These are phyloP conservation scores for Hafferia zeledoni DNA, from an alignment of 2,797 vertebrate genomes.

Conservation along the genomic window DNA sequence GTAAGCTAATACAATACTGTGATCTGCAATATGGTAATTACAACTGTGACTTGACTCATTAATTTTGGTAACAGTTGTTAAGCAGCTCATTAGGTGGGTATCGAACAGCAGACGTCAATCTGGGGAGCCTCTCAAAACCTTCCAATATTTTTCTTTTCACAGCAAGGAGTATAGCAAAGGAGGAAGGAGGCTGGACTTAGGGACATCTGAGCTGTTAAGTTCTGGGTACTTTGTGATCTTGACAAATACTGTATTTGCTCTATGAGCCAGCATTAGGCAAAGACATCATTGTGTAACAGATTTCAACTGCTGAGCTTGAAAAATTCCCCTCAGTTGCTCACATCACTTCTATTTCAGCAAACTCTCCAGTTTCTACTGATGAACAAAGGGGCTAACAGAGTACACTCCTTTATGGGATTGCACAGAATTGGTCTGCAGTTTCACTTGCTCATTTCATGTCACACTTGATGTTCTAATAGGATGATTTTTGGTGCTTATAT, in stretches of 20 bases:
- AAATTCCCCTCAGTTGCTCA: background rate
- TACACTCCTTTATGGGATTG: background rate
- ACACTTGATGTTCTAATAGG: background rate
- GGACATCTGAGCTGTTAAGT: slow-evolving; percentile 8
- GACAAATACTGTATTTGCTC: background rate
- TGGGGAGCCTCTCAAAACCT: slow-evolving; percentile 70
- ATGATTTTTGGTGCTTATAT: background rate
- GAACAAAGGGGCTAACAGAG: background rate
- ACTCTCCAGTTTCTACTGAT: background rate
- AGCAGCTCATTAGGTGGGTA: slow-evolving; percentile 81
- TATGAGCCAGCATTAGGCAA: background rate
- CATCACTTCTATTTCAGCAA: background rate
- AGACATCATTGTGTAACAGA: background rate
- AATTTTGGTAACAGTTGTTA: slow-evolving; percentile 82
- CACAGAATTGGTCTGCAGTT: background rate
- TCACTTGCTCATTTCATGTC: background rate
- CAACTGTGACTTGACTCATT: slow-evolving; percentile 80
- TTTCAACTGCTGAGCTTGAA: background rate
- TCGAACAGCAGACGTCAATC: slow-evolving; percentile 76
- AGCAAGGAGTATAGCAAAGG: background rate
- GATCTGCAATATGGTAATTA: slow-evolving; percentile 79
- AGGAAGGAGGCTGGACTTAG: background rate
- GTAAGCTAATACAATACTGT: slow-evolving; percentile 73
- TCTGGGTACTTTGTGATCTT: background rate
- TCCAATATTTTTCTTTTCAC: slow-evolving; percentile 65